A percentile compares a stretch with the other conserved stretches of the same genome.
phyloP scores from a whole-genome alignment of 2,888 invertebrate species.

The Scrobipalpa atriplicella region DNA sequence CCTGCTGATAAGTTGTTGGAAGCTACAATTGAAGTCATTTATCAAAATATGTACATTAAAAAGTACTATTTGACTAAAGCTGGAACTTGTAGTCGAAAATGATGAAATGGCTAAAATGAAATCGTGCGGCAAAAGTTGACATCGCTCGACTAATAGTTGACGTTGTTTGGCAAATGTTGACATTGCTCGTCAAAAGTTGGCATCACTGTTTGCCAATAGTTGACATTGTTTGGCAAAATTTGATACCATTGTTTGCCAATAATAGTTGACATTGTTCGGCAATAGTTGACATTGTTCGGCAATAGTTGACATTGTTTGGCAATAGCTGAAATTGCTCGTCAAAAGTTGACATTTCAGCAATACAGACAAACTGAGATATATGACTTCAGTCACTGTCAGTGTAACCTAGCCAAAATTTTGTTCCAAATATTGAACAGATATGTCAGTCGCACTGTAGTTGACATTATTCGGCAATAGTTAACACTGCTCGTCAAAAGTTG shows the following conservation, averaged over 20 bases:
- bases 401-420: no score
- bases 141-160: background rate
- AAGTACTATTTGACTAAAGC: background rate
- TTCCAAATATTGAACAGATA: no score
- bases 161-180: background rate
- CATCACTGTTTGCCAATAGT: background rate
- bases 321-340: no score
- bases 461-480: background rate
- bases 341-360: no score
- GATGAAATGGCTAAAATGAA: background rate
- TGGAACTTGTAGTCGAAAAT: background rate
- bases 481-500: background rate
- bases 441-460: no score
- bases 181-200: background rate
- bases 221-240: background rate
- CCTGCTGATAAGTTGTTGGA: constrained; percentile 11
- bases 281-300: no score
- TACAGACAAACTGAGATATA: no score
- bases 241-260: background rate
- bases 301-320: no score
- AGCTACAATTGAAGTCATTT: background rate
- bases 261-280: background rate
- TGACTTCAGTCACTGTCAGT: no score
- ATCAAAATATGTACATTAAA: background rate
- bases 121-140: background rate